Evolutionary conservation across 37 sponge, comb jelly and placozoan species (phyloP).

Genomic region (Aphrocallistes beatrix): DNA sequence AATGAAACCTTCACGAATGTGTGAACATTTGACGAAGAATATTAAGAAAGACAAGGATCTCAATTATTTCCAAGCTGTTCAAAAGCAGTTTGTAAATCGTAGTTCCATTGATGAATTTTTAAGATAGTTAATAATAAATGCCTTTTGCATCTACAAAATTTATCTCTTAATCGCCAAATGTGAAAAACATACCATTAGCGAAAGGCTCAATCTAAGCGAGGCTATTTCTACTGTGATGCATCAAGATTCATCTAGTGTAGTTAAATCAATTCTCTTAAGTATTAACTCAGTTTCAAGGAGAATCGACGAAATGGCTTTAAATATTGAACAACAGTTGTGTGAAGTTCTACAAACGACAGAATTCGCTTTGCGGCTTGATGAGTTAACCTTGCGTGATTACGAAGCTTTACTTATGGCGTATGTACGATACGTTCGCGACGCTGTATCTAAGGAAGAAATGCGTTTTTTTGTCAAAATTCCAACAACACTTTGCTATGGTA

Average conservation of each 20-base stretch:
- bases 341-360: conserved; percentile 3
- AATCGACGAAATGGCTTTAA: not conserved
- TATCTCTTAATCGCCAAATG: conserved; percentile 11
- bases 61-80: too few species aligned
- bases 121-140: not conserved
- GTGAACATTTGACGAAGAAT: not conserved
- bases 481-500: too few species aligned
- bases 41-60: not conserved
- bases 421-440: not conserved
- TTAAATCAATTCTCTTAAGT: conserved; percentile 1
- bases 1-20: conserved; percentile 13
- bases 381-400: conserved; percentile 8
- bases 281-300: conserved; percentile 14
- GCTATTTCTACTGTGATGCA: conserved; percentile 7
- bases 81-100: conserved; percentile 13
- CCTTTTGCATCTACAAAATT: conserved; percentile 1
- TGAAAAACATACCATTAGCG: not conserved
- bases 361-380: conserved; percentile 19
- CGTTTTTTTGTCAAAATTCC: too few species aligned
- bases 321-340: conserved; percentile 3
- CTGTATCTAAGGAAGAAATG: conserved; percentile 10
- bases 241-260: conserved; percentile 13
- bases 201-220: not conserved
- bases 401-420: conserved; percentile 6
- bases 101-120: not conserved